These are phyloP conservation scores for Pseudocheirus occidentalis DNA, from an alignment of 2,797 vertebrate genomes.

Conservation along the genomic window DNA sequence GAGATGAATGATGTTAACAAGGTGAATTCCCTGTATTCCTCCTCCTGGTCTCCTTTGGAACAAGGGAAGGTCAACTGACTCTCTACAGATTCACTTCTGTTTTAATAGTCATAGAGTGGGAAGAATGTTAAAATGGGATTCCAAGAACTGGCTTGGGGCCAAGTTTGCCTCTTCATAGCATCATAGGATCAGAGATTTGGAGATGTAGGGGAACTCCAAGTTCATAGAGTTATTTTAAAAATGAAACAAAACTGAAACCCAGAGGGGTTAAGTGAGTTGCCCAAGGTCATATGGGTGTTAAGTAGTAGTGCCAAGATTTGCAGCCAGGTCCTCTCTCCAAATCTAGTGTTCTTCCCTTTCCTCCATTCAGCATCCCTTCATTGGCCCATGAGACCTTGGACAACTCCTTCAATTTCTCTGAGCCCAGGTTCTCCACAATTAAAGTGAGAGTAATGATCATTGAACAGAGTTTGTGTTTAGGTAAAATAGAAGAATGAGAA, in stretches of 20 bases:
- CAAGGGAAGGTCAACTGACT: conserved; percentile 18
- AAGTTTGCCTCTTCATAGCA: background rate
- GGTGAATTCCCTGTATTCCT: conserved; percentile 20
- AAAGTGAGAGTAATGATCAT: background rate
- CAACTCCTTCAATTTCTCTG: background rate
- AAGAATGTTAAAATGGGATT: background rate
- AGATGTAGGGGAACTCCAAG: background rate
- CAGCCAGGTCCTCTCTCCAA: background rate
- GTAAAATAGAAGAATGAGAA: background rate
- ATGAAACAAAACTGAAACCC: background rate
- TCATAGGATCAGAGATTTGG: background rate
- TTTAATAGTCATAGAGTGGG: background rate
- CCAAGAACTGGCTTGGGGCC: background rate
- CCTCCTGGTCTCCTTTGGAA: conserved; percentile 37
- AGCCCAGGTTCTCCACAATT: background rate
- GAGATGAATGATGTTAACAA: conserved; percentile 11
- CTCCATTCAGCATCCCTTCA: background rate
- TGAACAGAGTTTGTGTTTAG: background rate
- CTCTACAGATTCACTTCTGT: conserved; percentile 36
- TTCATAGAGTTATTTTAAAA: background rate
- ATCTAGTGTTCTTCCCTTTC: background rate
- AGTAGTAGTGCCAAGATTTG: background rate
- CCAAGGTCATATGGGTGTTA: background rate
- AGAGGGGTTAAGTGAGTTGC: background rate
- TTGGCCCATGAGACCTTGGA: background rate